These are phyloP conservation scores for Phasia obesa DNA, from an alignment of 2,888 invertebrate genomes.

Conservation along the genomic window DNA sequence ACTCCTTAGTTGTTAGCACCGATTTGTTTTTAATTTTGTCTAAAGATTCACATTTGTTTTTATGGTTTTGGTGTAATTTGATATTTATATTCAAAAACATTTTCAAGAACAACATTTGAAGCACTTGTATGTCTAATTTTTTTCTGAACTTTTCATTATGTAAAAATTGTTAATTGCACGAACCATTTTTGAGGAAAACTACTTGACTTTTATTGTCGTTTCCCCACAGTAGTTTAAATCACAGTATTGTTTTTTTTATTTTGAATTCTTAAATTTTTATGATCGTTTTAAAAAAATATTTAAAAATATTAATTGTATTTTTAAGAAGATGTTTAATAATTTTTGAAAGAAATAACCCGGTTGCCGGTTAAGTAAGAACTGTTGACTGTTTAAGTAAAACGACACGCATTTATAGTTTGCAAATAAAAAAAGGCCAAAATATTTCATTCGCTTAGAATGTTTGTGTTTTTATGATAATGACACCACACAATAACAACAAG, in stretches of 20 bases:
- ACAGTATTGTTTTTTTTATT: conserved; percentile 40
- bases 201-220: conserved; percentile 15
- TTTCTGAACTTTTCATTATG: conserved; percentile 35
- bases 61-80: too few species aligned
- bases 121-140: conserved; percentile 14
- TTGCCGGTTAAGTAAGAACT: conserved; percentile 67
- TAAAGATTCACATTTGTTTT: too few species aligned
- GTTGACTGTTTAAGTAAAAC: conserved; percentile 59
- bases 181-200: conserved; percentile 58
- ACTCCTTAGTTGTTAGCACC: too few species aligned
- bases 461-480: not conserved
- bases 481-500: conserved; percentile 12
- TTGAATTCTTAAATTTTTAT: too few species aligned
- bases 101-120: too few species aligned
- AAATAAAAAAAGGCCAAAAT: conserved; percentile 52
- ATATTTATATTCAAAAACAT: too few species aligned
- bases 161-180: conserved; percentile 56
- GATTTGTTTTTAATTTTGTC: too few species aligned
- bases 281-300: too few species aligned
- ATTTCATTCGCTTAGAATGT: conserved; percentile 48
- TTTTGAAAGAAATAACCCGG: conserved; percentile 47
- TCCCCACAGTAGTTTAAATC: conserved; percentile 6
- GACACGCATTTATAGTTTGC: conserved; percentile 69
- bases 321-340: conserved; percentile 10
- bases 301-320: conserved; percentile 4